Evolutionary conservation across 2,888 invertebrate genomes (phyloP).

Genomic region (Sepiola atlantica): DNA sequence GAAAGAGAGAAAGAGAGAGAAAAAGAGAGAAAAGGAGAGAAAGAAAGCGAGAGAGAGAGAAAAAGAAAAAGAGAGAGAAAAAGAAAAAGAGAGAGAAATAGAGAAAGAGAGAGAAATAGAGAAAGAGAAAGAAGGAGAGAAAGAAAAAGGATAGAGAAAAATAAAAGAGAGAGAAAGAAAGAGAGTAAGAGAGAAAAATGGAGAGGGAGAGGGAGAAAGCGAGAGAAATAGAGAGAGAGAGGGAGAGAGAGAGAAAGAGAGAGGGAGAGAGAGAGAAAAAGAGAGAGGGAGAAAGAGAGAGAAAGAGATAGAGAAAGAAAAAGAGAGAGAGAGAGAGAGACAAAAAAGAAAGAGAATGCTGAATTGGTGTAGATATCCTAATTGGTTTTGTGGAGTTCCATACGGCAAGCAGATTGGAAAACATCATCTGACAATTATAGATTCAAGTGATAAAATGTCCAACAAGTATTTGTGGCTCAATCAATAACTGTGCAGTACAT

Average conservation of each 20-base stretch:
- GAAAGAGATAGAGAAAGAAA: neutral
- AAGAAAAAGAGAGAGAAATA: neutral
- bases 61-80: neutral
- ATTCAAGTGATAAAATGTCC: neutral
- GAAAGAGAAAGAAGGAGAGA: neutral
- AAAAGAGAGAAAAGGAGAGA: no score
- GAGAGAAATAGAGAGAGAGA: neutral
- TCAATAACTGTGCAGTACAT: neutral
- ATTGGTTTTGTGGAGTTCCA: neutral
- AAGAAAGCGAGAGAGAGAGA: no score
- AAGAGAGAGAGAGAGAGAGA: neutral
- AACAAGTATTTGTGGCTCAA: neutral
- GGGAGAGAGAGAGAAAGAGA: neutral
- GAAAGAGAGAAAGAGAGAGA: no score
- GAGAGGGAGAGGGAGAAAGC: neutral
- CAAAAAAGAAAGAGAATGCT: neutral
- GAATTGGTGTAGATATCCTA: neutral
- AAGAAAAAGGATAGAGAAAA: neutral
- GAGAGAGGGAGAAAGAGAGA: neutral
- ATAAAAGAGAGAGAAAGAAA: neutral
- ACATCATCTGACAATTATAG: conserved; percentile 6
- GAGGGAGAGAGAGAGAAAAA: neutral
- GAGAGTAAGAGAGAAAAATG: neutral
- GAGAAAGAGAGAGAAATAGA: neutral
- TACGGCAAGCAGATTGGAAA: neutral